These are phyloP conservation scores for Margaritifera margaritifera DNA, from an alignment of 2,888 invertebrate species.

Conservation along the genomic window DNA sequence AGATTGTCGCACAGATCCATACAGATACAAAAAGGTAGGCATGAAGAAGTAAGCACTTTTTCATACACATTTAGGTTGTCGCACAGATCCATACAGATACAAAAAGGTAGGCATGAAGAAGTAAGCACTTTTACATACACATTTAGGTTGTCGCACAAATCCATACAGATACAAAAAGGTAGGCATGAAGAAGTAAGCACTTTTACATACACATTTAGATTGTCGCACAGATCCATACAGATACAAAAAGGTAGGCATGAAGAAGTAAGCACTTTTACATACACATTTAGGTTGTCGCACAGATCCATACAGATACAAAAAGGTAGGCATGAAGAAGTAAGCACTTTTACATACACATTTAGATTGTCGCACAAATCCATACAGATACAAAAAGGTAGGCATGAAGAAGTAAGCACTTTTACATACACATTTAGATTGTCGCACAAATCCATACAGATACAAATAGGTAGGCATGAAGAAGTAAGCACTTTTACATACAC, in stretches of 20 bases:
- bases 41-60: constrained; percentile 25
- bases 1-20: constrained; percentile 55
- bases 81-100: constrained; percentile 61
- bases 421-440: constrained; percentile 51
- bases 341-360: constrained; percentile 58
- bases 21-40: constrained; percentile 57
- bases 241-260: constrained; percentile 47
- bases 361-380: constrained; percentile 55
- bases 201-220: constrained; percentile 56
- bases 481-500: constrained; percentile 58
- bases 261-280: constrained; percentile 62
- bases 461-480: constrained; percentile 46
- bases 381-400: constrained; percentile 57
- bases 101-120: constrained; percentile 46
- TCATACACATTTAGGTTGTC: constrained; percentile 49
- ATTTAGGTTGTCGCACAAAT: constrained; percentile 51
- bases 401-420: constrained; percentile 49
- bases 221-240: constrained; percentile 60
- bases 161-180: constrained; percentile 62
- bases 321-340: constrained; percentile 47
- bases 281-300: constrained; percentile 44
- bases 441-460: constrained; percentile 61
- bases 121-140: constrained; percentile 58
- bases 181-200: constrained; percentile 30
- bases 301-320: constrained; percentile 60